Percentiles rank a stretch among this genome's conserved stretches.
These are phyloP conservation scores for Stenopsyche tienmushanensis DNA, from an alignment of 1,140 invertebrate species.

Conservation along the genomic window DNA sequence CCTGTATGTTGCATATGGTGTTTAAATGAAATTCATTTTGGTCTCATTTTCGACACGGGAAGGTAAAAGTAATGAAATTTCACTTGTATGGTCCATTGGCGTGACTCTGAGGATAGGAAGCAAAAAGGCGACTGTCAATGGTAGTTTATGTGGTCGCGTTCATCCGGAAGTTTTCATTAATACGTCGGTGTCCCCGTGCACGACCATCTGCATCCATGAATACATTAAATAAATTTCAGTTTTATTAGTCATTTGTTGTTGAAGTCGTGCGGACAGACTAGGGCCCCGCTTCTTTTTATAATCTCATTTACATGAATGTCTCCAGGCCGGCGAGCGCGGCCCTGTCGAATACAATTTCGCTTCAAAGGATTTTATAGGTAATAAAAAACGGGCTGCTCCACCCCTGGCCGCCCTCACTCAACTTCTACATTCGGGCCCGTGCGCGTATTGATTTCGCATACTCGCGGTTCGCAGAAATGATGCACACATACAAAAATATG, in stretches of 20 bases:
- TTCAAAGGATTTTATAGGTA: constrained; percentile 42
- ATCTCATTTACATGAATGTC: constrained; percentile 43
- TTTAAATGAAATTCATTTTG: too few relatives aligned
- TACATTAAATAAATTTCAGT: constrained; percentile 40
- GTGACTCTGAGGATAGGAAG: too few relatives aligned
- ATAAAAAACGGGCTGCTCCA: constrained; percentile 37
- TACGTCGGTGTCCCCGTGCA: constrained; percentile 20
- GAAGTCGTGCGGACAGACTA: constrained; percentile 27
- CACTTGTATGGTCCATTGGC: too few relatives aligned
- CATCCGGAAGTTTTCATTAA: constrained; percentile 40
- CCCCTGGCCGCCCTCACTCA: constrained; percentile 31
- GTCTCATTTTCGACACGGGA: too few relatives aligned
- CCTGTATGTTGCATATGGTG: too few relatives aligned
- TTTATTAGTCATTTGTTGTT: constrained; percentile 42
- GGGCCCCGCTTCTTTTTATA: constrained; percentile 38
- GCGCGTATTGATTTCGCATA: constrained; percentile 41
- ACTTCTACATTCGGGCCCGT: constrained; percentile 19
- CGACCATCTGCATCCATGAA: constrained; percentile 41
- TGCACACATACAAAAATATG: constrained; percentile 1
- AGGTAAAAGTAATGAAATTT: too few relatives aligned
- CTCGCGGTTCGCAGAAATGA: constrained; percentile 31
- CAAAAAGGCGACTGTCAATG: too few relatives aligned
- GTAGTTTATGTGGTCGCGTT: too few relatives aligned
- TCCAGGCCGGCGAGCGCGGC: constrained; percentile 30
- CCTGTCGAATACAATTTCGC: constrained; percentile 41